Evolutionary conservation across 92 coral and sea anemone genomes (phyloP), one percentile per base, ranked within the genome.

Genomic region (Zoanthus gigantus): DNA sequence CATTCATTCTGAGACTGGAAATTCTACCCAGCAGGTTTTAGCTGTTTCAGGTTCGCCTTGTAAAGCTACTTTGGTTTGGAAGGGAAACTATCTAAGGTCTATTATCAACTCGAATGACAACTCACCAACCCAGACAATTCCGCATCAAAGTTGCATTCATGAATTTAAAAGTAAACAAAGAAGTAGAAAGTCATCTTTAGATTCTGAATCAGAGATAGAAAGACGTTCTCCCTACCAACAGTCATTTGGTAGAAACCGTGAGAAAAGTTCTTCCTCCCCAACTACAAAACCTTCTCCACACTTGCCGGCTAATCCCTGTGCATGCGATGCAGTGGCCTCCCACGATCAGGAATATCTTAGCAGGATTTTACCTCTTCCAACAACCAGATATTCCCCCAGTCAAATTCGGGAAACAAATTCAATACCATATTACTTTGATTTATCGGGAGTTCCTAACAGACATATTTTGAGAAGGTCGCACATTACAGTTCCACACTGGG

Each of bases 401-500:
- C 74, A 80, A 18, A 6, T 29, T 31, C 80, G 7, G 9, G 37
- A 52, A 87, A 67, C 66, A 30, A n/a, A 28, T 69, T 58, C 15
- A 48, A 42, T 30, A 69, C 76, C 44, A 23, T 16, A 31, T 13
- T 29, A 67, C 74, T n/a, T 42, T 81, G 71, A 29, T 14, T 44
- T 17, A 9, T 3, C 52, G 6, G 37, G 54, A 16, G 14, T 12
- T 4, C 61, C 11, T 52, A 44, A 17, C 54, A 81, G 42, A n/a
- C 85, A 66, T n/a, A 23, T 45, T 11, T 23, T 12, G 44, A 16
- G 37, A 12, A 66, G 85, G 10, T n/a, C 75, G 28, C 65, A 60
- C 44, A 45, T 81, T 14, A 81, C 28, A 18, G 78, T 90, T 52
- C 87, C 95, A 34, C 91, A 79, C 37, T 92, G 95, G 95, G 78